Percentiles rank a stretch among this genome's conserved stretches.
These are phyloP conservation scores for Rhabdophis nuchalis DNA, from an alignment of 2,797 vertebrate species.

Conservation along the genomic window DNA sequence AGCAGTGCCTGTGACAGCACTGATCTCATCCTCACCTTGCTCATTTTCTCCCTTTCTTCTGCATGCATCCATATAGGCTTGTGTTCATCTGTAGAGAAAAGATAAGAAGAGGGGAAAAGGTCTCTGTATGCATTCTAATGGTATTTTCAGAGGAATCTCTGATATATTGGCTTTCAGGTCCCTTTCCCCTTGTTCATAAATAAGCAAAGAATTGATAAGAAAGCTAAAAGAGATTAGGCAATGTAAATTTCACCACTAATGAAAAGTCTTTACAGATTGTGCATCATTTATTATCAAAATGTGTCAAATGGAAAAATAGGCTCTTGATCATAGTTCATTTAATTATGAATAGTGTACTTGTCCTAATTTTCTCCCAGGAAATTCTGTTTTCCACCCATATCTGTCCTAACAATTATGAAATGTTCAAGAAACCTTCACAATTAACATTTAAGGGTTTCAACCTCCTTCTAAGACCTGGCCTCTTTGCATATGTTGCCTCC, in stretches of 20 bases:
- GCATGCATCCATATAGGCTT: constrained; percentile 99
- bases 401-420: neutral
- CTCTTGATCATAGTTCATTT: neutral
- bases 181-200: neutral
- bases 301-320: neutral
- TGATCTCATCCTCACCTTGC: constrained; percentile 81
- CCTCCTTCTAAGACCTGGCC: neutral
- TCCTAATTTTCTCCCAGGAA: neutral
- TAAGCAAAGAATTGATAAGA: neutral
- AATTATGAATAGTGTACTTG: neutral
- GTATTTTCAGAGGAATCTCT: neutral
- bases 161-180: neutral
- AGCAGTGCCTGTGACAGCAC: neutral
- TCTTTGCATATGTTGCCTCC: neutral
- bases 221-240: neutral
- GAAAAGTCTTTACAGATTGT: neutral
- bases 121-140: too few species aligned
- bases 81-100: constrained; percentile 83
- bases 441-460: neutral
- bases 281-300: neutral
- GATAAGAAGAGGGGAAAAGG: accelerated
- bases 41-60: constrained; percentile 96
- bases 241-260: neutral
- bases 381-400: neutral
- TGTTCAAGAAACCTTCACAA: neutral